Evolutionary conservation across 2,888 invertebrate genomes (phyloP), one percentile per base, ranked within the genome.

Genomic region (Ommatoiulus sabulosus): DNA sequence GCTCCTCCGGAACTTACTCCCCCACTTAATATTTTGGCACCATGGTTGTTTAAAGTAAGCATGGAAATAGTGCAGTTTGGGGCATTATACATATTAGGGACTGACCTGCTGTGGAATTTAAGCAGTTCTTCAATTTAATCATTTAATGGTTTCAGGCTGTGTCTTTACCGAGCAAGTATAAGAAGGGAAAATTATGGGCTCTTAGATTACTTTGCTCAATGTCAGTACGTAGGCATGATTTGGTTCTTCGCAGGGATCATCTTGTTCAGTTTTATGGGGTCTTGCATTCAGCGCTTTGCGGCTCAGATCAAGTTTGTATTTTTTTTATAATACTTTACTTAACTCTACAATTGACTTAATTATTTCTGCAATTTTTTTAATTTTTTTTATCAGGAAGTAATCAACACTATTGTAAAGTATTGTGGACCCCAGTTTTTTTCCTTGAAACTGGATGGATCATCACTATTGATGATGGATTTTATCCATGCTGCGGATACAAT

Each of bases 401-500:
- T 96, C 86, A 97, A 96, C 93, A 95, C 95, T 5, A 95, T 97
- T 88, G 93, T 98, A 20, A 95, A 96, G 91, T 95, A 96, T 91
- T 94, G 97, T 91, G 97, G 97, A 44, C 96, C 97, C 17, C 94
- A 96, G 88, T 96, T 98, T 92, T 95, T 98, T 90, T 97, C 97
- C 84, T 93, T 97, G 52, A 96, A 97, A 90, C 93, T 98, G 85
- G 97, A 97, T 80, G 98, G 98, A 0, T 96, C 97, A 91, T 96
- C 97, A 0, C 93, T 98, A 88, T 93, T 99, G 1, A 93, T 97
- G 87, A 93, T 97, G 88, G 98, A 98, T 93, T 96, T 98, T 91
- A 96, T 98, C 57, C 96, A 97, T 91, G 98, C 98, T 10, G 97
- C 97, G 90, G 97, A 97, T 89, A 95, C 96, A 35, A 95, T 98